A percentile compares a stretch with the other conserved stretches of the same genome.
phyloP scores from a whole-genome alignment of 2,888 invertebrate genomes.

The Ramazzottius varieornatus region DNA sequence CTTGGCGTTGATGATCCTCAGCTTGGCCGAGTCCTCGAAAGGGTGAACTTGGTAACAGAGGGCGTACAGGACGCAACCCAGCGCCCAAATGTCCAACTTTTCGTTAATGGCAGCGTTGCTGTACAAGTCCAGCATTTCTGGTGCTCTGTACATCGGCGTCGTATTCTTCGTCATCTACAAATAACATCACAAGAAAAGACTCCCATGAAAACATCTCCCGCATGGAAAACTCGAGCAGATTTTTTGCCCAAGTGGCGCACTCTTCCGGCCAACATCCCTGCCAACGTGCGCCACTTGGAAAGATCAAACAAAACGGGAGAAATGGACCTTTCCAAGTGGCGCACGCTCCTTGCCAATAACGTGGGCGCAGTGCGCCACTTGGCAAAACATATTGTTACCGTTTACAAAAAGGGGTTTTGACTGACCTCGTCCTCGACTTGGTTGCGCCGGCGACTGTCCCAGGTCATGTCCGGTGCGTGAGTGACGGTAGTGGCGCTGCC shows the following conservation, averaged over 20 bases:
- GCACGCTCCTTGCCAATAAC: too few relatives aligned
- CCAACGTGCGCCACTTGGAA: too few relatives aligned
- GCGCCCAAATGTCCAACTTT: slow-evolving; percentile 77
- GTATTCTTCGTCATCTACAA: slow-evolving; percentile 30
- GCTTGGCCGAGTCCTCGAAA: slow-evolving; percentile 72
- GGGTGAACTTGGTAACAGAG: slow-evolving; percentile 82
- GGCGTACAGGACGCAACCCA: slow-evolving; percentile 77
- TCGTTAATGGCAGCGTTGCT: slow-evolving; percentile 73
- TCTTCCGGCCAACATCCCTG: too few relatives aligned
- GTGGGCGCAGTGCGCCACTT: too few relatives aligned
- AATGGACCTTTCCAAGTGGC: too few relatives aligned
- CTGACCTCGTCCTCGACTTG: slow-evolving; percentile 70
- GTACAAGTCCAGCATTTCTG: slow-evolving; percentile 95
- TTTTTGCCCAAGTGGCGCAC: too few relatives aligned
- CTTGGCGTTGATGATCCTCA: slow-evolving; percentile 85
- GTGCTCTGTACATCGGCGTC: slow-evolving; percentile 63
- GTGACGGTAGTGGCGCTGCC: slow-evolving; percentile 64
- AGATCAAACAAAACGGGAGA: too few relatives aligned
- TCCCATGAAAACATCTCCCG: too few relatives aligned
- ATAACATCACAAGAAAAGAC: slow-evolving; percentile 5
- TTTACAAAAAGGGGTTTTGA: too few relatives aligned
- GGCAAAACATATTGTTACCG: too few relatives aligned
- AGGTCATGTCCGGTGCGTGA: slow-evolving; percentile 53
- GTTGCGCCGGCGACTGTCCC: slow-evolving; percentile 71
- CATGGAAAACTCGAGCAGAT: too few relatives aligned